Evolutionary conservation across 2,888 invertebrate genomes (phyloP).

Genomic region (Athalia circularis): DNA sequence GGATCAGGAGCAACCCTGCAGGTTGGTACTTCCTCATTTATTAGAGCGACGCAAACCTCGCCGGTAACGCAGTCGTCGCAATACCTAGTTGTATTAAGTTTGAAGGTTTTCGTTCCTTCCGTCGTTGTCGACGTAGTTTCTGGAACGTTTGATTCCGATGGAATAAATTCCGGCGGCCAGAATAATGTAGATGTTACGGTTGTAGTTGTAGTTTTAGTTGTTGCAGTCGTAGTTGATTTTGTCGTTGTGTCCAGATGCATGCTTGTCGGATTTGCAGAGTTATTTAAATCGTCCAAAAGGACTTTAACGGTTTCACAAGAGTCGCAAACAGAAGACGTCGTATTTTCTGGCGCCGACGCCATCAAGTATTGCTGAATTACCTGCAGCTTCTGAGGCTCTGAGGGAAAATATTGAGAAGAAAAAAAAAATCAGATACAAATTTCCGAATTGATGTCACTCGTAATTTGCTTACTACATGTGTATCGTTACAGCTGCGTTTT

Average conservation of each 20-base stretch:
- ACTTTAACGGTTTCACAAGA: conserved; percentile 15
- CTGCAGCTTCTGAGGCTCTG: conserved; percentile 71
- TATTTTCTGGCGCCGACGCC: conserved; percentile 60
- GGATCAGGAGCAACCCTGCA: conserved; percentile 77
- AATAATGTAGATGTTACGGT: not conserved
- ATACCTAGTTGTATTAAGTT: conserved; percentile 58
- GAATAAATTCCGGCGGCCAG: conserved; percentile 37
- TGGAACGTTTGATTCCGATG: not conserved
- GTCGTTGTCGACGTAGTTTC: conserved; percentile 39
- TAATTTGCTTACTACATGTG: no score
- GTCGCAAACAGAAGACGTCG: conserved; percentile 48
- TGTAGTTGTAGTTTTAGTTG: no score
- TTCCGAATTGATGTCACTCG: not conserved
- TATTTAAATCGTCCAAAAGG: conserved; percentile 22
- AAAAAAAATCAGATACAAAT: not conserved
- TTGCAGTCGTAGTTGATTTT: not conserved
- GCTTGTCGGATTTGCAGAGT: conserved; percentile 37
- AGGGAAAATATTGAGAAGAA: conserved; percentile 35
- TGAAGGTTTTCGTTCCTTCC: not conserved
- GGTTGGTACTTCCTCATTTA: conserved; percentile 78
- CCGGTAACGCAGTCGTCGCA: conserved; percentile 67
- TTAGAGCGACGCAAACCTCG: conserved; percentile 81
- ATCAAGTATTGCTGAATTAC: conserved; percentile 71
- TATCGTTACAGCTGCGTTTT: no score
- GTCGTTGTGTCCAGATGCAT: conserved; percentile 38